These are phyloP conservation scores for Patella pellucida DNA, from an alignment of 2,888 invertebrate genomes.

Conservation along the genomic window DNA sequence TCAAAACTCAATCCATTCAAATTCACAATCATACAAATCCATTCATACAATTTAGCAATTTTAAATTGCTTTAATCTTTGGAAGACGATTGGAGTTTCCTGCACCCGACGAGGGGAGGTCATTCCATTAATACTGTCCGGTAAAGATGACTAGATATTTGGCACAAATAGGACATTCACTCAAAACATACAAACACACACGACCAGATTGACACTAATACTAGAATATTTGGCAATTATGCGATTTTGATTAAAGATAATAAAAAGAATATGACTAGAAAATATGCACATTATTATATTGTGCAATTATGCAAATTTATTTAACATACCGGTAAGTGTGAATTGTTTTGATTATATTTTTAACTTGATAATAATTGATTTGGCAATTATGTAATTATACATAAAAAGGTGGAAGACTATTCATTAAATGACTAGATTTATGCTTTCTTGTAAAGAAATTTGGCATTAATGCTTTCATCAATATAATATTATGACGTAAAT, in stretches of 20 bases:
- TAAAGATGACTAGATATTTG: slow-evolving; percentile 30
- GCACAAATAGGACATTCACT: slow-evolving; percentile 16
- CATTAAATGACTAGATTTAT: too few relatives aligned
- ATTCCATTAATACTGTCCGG: slow-evolving; percentile 33
- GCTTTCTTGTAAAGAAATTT: too few relatives aligned
- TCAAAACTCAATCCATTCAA: slow-evolving; percentile 8
- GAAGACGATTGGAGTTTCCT: slow-evolving; percentile 30
- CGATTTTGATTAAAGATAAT: neutral
- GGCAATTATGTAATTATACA: too few relatives aligned
- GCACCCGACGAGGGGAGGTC: neutral
- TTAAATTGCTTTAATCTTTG: slow-evolving; percentile 11
- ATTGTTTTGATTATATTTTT: too few relatives aligned
- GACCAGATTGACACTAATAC: neutral
- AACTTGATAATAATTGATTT: too few relatives aligned
- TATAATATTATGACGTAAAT: neutral
- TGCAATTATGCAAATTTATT: too few relatives aligned
- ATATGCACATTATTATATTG: too few relatives aligned
- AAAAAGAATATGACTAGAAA: too few relatives aligned
- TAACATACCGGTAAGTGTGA: too few relatives aligned
- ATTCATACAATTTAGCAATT: slow-evolving; percentile 3
- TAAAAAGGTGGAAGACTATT: too few relatives aligned
- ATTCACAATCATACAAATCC: slow-evolving; percentile 12
- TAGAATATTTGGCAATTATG: slow-evolving; percentile 9
- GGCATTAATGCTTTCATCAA: too few relatives aligned
- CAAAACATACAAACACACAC: neutral